Conservation (phyloP, 1,140 invertebrate genomes). For the Heliconius hewitsoni region DNA sequence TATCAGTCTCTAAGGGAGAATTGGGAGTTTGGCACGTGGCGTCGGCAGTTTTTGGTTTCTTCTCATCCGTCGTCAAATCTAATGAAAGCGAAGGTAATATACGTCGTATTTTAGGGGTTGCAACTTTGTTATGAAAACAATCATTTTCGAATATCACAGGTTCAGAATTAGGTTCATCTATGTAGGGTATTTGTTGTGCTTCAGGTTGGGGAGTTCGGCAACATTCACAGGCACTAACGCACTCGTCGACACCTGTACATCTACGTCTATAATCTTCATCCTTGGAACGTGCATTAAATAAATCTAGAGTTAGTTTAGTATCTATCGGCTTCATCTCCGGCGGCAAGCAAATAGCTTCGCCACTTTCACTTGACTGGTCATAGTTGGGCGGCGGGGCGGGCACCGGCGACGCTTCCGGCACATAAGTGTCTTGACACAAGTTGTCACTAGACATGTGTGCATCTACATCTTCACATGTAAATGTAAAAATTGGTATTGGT, state of each 20-base stretch:
- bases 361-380: constrained; percentile 63
- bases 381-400: constrained; percentile 54
- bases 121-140: constrained; percentile 49
- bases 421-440: constrained; percentile 43
- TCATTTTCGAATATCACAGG: constrained; percentile 76
- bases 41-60: constrained; percentile 60
- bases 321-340: constrained; percentile 72
- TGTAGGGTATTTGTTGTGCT: constrained; percentile 71
- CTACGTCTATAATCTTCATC: constrained; percentile 57
- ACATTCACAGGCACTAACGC: constrained; percentile 73
- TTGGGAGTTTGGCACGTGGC: constrained; percentile 69
- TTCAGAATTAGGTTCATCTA: constrained; percentile 76
- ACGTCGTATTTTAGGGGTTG: constrained; percentile 67
- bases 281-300: constrained; percentile 57
- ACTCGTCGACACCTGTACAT: constrained; percentile 66
- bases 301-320: constrained; percentile 63
- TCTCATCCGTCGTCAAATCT: constrained; percentile 59
- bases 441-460: constrained; percentile 45
- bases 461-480: constrained; percentile 72
- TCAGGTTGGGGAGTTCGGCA: constrained; percentile 74
- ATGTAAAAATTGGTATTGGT: constrained; percentile 72
- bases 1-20: constrained; percentile 50
- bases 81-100: constrained; percentile 70
- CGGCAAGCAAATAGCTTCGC: constrained; percentile 58
- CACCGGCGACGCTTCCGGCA: constrained; percentile 41